Evolutionary conservation across 2,888 invertebrate genomes (phyloP).

Genomic region (Strigamia transsilvanica): DNA sequence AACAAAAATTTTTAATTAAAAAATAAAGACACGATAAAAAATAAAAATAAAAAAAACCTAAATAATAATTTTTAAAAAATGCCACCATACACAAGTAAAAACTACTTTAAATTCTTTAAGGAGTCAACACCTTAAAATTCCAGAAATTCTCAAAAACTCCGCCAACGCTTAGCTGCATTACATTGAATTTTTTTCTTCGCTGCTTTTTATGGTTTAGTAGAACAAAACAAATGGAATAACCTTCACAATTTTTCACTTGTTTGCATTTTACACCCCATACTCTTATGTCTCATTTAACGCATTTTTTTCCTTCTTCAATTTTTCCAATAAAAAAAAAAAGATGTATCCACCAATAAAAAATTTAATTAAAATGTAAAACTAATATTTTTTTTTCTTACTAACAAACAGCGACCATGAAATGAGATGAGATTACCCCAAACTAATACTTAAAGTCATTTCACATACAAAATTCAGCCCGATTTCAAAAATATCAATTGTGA

Average conservation of each 20-base stretch:
- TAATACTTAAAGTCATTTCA: too few species aligned
- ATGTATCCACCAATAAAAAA: too few species aligned
- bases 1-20: neutral
- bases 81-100: neutral
- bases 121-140: slow-evolving; percentile 24
- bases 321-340: too few species aligned
- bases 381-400: too few species aligned
- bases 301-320: neutral
- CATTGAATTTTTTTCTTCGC: neutral
- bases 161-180: slow-evolving; percentile 33
- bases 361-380: too few species aligned
- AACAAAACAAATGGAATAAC: slow-evolving; percentile 43
- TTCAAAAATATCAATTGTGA: neutral
- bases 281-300: slow-evolving; percentile 17
- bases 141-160: slow-evolving; percentile 45
- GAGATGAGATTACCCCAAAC: too few species aligned
- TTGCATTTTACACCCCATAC: slow-evolving; percentile 25
- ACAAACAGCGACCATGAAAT: too few species aligned
- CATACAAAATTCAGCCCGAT: too few species aligned
- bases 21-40: neutral
- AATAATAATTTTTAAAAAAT: neutral
- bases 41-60: neutral
- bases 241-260: slow-evolving; percentile 34
- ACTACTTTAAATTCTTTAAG: slow-evolving; percentile 35
- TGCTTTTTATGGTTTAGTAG: neutral